phyloP scores from a whole-genome alignment of 2,888 invertebrate genomes.

The Imbricaverruca yamaguchii region DNA sequence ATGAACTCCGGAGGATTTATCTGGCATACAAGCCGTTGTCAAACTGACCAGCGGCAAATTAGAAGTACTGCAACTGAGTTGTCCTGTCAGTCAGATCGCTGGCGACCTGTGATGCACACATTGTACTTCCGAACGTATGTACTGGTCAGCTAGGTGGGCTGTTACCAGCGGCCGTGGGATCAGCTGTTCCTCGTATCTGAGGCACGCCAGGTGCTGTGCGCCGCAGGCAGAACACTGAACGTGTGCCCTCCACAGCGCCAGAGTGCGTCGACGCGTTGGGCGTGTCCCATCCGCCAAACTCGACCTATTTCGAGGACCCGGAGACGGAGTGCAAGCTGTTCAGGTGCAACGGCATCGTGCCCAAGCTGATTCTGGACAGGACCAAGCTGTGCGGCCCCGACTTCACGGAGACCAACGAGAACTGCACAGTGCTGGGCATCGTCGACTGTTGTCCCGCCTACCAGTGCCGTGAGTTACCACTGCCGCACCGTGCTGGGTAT shows the following conservation, averaged over 20 bases:
- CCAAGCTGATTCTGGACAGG: neutral
- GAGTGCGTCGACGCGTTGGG: neutral
- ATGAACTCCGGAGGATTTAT: too few relatives aligned
- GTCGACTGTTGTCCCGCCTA: neutral
- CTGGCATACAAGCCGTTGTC: too few relatives aligned
- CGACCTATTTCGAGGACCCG: neutral
- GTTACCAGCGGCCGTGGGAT: too few relatives aligned
- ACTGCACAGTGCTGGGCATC: neutral
- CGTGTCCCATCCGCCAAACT: neutral
- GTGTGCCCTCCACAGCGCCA: neutral
- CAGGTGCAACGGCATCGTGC: neutral
- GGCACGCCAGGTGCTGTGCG: too few relatives aligned
- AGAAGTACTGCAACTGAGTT: neutral
- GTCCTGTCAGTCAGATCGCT: neutral
- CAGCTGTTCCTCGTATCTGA: too few relatives aligned
- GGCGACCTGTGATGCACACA: too few relatives aligned
- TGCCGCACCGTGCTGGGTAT: too few relatives aligned
- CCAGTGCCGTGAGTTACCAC: constrained; percentile 5
- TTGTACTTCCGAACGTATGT: too few relatives aligned
- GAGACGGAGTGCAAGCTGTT: neutral
- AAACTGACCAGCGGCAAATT: too few relatives aligned
- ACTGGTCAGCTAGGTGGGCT: too few relatives aligned
- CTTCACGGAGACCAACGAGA: neutral
- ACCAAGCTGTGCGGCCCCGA: neutral
- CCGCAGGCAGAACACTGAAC: too few relatives aligned